Conservation (phyloP, 2,797 vertebrate genomes). For the Calcarius lapponicus region DNA sequence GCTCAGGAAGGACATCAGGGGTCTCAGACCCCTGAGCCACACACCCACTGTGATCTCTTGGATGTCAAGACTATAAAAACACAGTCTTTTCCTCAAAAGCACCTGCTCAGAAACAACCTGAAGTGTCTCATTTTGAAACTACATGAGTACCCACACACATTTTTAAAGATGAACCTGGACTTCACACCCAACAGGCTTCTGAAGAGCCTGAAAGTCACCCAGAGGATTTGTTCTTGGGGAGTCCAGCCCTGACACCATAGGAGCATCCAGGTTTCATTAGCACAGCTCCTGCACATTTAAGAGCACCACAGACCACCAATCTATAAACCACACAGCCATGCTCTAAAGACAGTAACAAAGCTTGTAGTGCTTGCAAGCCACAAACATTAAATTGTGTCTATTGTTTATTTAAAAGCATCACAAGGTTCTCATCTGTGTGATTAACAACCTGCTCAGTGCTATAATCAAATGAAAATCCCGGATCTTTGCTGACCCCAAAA, state of each 20-base stretch:
- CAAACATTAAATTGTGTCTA: constrained; percentile 1
- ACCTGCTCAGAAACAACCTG: neutral
- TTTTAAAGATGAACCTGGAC: neutral
- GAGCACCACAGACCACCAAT: constrained; percentile 5
- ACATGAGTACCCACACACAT: neutral
- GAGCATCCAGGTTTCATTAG: neutral
- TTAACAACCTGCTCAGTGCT: constrained; percentile 43
- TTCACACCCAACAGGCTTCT: neutral
- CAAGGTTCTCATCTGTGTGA: constrained; percentile 37
- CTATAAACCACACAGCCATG: constrained; percentile 56
- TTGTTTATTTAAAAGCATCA: constrained; percentile 62
- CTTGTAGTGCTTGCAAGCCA: neutral
- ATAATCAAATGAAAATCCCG: constrained; percentile 28
- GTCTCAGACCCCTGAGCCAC: neutral
- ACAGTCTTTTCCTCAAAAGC: neutral
- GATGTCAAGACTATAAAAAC: neutral
- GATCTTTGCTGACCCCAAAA: constrained; percentile 50
- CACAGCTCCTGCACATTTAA: neutral
- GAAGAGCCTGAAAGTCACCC: neutral
- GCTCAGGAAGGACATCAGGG: neutral
- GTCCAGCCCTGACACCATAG: neutral
- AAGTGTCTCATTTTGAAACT: neutral
- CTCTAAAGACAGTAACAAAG: constrained; percentile 40
- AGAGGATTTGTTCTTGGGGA: neutral
- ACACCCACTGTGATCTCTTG: neutral